Conservation (phyloP, 1,140 invertebrate genomes). For the Nasonia longicornis region DNA sequence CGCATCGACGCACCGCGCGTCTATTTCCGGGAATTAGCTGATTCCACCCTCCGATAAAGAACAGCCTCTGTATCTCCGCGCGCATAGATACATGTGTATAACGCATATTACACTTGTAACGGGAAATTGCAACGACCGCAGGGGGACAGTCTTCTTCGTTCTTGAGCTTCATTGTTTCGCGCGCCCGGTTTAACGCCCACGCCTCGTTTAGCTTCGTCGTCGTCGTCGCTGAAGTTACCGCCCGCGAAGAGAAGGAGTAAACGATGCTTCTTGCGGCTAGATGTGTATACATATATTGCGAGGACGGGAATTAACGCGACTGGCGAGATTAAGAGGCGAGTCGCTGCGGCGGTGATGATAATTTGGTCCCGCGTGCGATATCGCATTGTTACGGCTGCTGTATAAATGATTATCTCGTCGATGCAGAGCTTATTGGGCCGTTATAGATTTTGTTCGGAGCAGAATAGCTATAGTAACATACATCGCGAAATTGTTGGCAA, state of each 20-base stretch:
- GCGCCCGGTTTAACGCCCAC: neutral
- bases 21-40: slow-evolving; percentile 58
- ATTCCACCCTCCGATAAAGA: slow-evolving; percentile 26
- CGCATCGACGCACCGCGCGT: slow-evolving; percentile 49
- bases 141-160: neutral
- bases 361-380: neutral
- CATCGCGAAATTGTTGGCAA: no score
- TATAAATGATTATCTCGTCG: no score
- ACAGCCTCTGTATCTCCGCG: no score
- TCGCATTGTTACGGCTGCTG: neutral
- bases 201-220: neutral
- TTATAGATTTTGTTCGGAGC: no score
- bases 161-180: slow-evolving; percentile 10
- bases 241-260: neutral
- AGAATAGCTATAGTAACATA: no score
- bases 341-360: neutral
- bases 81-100: neutral
- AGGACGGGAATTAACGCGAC: neutral
- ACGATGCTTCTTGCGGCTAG: neutral
- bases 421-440: no score
- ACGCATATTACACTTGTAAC: neutral
- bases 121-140: slow-evolving; percentile 9
- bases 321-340: neutral
- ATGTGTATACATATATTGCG: no score
- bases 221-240: neutral